A percentile compares a stretch with the other conserved stretches of the same genome.
phyloP scores from a whole-genome alignment of 2,797 vertebrate species.

The Sebastes kiyomatsui region DNA sequence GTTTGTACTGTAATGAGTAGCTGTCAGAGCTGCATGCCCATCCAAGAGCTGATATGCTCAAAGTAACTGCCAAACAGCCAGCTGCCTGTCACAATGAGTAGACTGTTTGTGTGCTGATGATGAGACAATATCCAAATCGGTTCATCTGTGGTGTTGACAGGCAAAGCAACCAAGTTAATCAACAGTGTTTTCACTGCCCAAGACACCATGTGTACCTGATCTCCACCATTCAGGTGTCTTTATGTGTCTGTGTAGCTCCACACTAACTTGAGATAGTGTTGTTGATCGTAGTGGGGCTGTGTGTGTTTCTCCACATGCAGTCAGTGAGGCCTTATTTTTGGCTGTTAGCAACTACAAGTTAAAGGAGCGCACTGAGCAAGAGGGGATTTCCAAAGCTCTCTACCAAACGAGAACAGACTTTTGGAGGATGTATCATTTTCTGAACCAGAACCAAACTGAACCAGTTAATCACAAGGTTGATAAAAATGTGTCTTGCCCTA shows the following conservation, averaged over 20 bases:
- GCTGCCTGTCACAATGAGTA: too few species aligned
- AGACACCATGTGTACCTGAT: neutral
- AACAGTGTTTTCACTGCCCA: neutral
- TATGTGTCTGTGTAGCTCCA: neutral
- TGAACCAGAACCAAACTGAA: neutral
- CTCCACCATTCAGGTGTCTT: neutral
- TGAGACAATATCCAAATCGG: neutral
- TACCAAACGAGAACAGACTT: conserved; percentile 6
- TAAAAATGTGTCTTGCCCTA: neutral
- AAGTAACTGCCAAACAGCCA: neutral
- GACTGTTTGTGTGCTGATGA: neutral
- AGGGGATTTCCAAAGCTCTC: conserved; percentile 42
- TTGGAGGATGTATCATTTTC: neutral
- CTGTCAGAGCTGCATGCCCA: neutral
- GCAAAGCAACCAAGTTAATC: neutral
- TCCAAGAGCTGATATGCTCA: neutral
- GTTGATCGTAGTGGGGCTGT: neutral
- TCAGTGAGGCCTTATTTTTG: conserved; percentile 4
- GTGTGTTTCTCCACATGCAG: conserved; percentile 1
- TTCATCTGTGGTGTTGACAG: neutral
- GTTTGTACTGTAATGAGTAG: neutral
- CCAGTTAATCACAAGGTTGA: neutral
- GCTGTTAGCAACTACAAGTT: neutral
- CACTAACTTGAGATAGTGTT: neutral
- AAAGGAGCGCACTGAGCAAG: conserved; percentile 7